Evolutionary conservation across 2,797 vertebrate species (phyloP).

Genomic region (Myotis vivesi): DNA sequence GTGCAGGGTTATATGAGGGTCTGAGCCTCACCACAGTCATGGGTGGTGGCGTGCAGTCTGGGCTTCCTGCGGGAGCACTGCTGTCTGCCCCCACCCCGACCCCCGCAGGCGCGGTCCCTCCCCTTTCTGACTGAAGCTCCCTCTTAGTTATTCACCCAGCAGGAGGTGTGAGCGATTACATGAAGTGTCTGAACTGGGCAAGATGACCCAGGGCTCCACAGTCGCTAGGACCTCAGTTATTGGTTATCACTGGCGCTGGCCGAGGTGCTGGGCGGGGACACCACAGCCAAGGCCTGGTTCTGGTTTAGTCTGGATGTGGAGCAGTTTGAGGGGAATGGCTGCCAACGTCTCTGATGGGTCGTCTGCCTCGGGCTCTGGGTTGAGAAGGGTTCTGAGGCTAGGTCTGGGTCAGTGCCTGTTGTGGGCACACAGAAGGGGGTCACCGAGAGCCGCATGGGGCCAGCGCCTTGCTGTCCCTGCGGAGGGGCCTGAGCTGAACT

Average conservation of each 20-base stretch:
- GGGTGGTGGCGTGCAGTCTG: background rate
- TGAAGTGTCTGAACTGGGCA: constrained; percentile 16
- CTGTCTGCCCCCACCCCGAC: background rate
- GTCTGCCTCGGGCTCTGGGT: background rate
- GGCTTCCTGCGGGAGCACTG: background rate
- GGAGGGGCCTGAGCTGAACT: background rate
- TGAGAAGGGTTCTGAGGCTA: background rate
- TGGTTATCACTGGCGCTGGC: background rate
- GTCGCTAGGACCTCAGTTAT: background rate
- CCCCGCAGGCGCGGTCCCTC: accelerated
- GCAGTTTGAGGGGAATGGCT: too few relatives aligned
- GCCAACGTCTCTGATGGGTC: accelerated
- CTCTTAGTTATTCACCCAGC: background rate
- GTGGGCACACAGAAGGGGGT: accelerated
- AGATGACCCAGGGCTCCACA: background rate
- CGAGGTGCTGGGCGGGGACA: background rate
- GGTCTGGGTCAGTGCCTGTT: background rate
- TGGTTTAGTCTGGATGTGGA: background rate
- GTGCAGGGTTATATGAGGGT: background rate
- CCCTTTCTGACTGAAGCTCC: background rate
- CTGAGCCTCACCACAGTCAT: background rate
- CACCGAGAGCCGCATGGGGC: accelerated
- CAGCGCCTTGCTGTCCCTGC: accelerated
- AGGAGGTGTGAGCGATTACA: background rate
- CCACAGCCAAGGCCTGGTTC: background rate